Evolutionary conservation across 1,140 invertebrate genomes (phyloP).

Genomic region (Lepidurus arcticus): DNA sequence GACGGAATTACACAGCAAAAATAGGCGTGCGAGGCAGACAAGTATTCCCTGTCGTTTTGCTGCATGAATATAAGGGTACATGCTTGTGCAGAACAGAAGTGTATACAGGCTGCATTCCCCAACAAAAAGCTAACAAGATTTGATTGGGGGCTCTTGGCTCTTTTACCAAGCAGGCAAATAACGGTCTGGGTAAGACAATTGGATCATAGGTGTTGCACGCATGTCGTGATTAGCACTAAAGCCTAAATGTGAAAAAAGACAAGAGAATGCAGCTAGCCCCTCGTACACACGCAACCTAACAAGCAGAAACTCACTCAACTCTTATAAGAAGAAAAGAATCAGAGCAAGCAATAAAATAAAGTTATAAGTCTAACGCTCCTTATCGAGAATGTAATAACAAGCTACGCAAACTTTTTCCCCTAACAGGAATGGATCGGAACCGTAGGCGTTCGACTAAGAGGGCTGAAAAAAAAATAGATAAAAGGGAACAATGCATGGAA

Average conservation of each 20-base stretch:
- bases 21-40: too few relatives aligned
- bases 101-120: background rate
- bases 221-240: background rate
- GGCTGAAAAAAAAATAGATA: background rate
- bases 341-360: background rate
- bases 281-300: background rate
- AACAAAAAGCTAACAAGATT: slow-evolving; percentile 16
- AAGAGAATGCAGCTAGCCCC: background rate
- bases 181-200: background rate
- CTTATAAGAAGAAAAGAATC: background rate
- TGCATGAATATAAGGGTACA: background rate
- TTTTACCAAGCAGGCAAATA: background rate
- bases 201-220: slow-evolving; percentile 9
- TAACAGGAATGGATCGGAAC: background rate
- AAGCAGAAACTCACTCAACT: background rate
- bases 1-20: too few relatives aligned
- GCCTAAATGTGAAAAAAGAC: background rate
- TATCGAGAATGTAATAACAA: slow-evolving; percentile 12
- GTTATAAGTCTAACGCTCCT: background rate
- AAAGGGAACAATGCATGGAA: background rate
- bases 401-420: background rate
- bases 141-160: background rate
- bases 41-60: background rate
- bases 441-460: background rate
- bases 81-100: background rate